Evolutionary conservation across 2,797 vertebrate species (phyloP).

Genomic region (Paguma larvata): DNA sequence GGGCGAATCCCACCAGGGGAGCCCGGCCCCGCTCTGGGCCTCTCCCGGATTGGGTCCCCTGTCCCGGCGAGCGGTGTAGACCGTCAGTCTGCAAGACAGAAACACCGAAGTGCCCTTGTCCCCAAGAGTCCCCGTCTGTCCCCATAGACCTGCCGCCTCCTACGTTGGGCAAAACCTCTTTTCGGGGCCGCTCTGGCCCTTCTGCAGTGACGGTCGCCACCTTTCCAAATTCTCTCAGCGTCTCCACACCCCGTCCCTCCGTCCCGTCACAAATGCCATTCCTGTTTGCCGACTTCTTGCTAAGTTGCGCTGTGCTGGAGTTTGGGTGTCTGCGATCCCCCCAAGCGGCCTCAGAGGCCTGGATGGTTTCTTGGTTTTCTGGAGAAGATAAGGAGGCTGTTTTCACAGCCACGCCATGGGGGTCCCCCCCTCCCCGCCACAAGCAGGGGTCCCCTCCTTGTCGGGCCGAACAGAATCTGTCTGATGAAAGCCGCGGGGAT

Average conservation of each 20-base stretch:
- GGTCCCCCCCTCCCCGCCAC: background rate
- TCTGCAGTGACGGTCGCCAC: rapidly evolving
- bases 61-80: background rate
- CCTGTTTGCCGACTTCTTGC: background rate
- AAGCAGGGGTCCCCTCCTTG: too few species aligned
- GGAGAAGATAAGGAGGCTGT: background rate
- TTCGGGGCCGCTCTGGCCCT: too few species aligned
- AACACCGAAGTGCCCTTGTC: background rate
- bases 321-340: background rate
- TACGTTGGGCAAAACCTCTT: rapidly evolving
- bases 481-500: rapidly evolving
- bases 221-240: rapidly evolving
- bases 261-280: rapidly evolving
- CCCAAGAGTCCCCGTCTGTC: rapidly evolving
- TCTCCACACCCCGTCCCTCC: background rate
- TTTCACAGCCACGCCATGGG: background rate
- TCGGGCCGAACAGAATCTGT: background rate
- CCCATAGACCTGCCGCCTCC: background rate
- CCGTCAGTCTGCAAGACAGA: background rate
- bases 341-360: background rate
- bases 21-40: background rate
- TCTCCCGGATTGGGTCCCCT: background rate
- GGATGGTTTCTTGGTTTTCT: background rate
- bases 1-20: rapidly evolving
- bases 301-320: background rate